Evolutionary conservation across 2,113 vertebrate species (phyloP).

Genomic region (Odontesthes bonariensis): DNA sequence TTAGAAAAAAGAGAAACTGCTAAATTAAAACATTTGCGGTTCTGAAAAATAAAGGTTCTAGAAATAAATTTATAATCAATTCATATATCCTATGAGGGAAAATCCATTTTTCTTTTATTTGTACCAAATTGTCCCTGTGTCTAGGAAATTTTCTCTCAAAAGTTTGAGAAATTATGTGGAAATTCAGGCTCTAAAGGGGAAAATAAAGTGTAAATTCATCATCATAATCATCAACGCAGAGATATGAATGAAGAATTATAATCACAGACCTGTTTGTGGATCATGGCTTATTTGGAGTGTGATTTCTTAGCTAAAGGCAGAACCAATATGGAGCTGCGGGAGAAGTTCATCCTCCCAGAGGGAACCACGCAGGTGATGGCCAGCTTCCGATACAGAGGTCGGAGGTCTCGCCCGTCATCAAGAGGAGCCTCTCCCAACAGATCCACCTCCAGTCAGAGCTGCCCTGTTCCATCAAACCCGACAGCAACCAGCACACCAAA

Average conservation of each 20-base stretch:
- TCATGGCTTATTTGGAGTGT: constrained; percentile 33
- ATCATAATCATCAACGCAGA: not conserved
- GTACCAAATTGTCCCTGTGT: not conserved
- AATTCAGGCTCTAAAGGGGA: not conserved
- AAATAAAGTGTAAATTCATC: constrained; percentile 52
- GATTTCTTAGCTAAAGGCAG: constrained; percentile 91
- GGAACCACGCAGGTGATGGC: constrained; percentile 95
- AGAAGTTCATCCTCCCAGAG: constrained; percentile 98
- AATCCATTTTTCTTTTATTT: not conserved
- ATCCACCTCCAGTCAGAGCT: constrained; percentile 93
- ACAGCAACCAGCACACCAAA: constrained; percentile 86
- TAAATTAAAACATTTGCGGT: not conserved
- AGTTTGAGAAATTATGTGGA: constrained; percentile 6
- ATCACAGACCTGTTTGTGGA: not conserved
- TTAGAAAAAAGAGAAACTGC: not conserved
- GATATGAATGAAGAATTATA: not conserved
- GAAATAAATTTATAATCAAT: not conserved
- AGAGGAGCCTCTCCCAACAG: constrained; percentile 94
- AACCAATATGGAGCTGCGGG: constrained; percentile 95
- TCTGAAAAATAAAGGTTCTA: not conserved
- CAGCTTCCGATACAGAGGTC: constrained; percentile 94
- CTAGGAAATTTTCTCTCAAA: not conserved
- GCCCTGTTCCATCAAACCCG: constrained; percentile 77
- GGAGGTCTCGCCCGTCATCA: constrained; percentile 93
- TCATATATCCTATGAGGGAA: not conserved